Evolutionary conservation across 2,113 vertebrate genomes (phyloP).

Genomic region (Lonchura striata): DNA sequence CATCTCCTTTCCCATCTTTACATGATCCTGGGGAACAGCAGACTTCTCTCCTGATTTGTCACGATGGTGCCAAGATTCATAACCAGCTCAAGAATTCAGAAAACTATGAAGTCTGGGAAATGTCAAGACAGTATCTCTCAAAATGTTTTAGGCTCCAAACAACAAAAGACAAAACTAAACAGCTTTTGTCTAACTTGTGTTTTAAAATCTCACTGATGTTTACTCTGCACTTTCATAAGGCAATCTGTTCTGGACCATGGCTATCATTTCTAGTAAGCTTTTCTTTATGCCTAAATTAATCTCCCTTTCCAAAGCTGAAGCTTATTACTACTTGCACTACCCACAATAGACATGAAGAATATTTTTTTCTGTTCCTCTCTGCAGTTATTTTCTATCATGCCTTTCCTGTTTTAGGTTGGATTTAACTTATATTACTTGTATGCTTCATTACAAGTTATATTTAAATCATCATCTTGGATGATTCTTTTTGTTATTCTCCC

Average conservation of each 20-base stretch:
- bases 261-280: not conserved
- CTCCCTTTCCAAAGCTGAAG: not conserved
- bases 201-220: not conserved
- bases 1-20: not conserved
- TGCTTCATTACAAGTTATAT: not conserved
- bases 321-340: not conserved
- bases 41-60: not conserved
- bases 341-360: not conserved
- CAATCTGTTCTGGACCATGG: not conserved
- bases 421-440: not conserved
- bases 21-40: not conserved
- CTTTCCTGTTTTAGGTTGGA: not conserved
- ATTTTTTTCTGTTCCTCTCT: not conserved
- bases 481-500: not conserved
- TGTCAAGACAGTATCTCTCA: not conserved
- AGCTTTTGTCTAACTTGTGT: not conserved
- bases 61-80: accelerated
- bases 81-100: not conserved
- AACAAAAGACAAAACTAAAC: not conserved
- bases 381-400: not conserved
- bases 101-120: not conserved
- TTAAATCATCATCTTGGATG: not conserved
- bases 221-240: not conserved
- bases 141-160: not conserved
- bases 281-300: not conserved